phyloP scores from a whole-genome alignment of 2,888 invertebrate genomes.

The Ochlodes sylvanus region DNA sequence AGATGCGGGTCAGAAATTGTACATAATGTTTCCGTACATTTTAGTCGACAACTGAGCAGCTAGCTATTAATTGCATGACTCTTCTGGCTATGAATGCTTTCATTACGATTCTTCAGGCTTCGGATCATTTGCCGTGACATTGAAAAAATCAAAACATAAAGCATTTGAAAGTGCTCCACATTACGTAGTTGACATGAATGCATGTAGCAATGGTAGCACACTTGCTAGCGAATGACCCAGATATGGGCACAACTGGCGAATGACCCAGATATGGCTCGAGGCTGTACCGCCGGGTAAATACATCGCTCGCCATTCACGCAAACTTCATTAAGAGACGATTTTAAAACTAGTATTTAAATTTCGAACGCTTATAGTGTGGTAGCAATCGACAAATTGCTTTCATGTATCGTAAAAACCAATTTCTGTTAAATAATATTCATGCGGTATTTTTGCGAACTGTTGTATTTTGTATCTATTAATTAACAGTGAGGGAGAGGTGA shows the following conservation, averaged over 20 bases:
- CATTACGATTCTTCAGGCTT: background rate
- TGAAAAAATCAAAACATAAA: slow-evolving; percentile 7
- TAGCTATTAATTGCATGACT: too few species aligned
- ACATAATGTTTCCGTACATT: too few species aligned
- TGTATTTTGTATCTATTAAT: background rate
- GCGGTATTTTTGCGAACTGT: background rate
- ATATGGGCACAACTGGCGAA: slow-evolving; percentile 4
- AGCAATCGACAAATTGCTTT: slow-evolving; percentile 11
- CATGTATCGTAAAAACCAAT: slow-evolving; percentile 4
- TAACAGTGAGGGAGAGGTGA: too few species aligned
- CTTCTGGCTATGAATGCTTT: too few species aligned
- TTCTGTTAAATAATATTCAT: background rate
- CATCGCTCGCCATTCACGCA: slow-evolving; percentile 12
- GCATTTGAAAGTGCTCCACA: slow-evolving; percentile 3
- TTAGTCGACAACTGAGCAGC: too few species aligned
- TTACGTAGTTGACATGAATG: slow-evolving; percentile 8
- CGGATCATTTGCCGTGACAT: slow-evolving; percentile 5
- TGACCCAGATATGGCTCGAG: slow-evolving; percentile 16
- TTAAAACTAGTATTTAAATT: slow-evolving; percentile 11
- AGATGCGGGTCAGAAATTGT: too few species aligned
- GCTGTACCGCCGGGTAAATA: slow-evolving; percentile 8
- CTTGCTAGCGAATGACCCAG: slow-evolving; percentile 10
- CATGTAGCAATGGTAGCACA: slow-evolving; percentile 4
- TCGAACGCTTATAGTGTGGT: slow-evolving; percentile 5
- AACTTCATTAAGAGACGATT: slow-evolving; percentile 15